Conservation (phyloP, 2,113 vertebrate genomes). For the Odontophorus gujanensis region DNA sequence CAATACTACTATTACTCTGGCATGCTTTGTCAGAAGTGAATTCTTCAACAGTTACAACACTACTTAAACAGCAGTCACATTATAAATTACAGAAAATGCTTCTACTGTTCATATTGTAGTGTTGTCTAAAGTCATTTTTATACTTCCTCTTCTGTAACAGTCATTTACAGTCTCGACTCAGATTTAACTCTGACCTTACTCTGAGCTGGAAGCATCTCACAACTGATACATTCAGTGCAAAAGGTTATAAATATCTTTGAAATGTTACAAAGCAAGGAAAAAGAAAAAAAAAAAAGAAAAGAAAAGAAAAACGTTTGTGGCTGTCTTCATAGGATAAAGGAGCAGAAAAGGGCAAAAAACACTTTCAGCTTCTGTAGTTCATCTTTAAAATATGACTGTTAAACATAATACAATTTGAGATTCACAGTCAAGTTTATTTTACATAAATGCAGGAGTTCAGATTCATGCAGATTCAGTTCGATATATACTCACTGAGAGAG, state of each 20-base stretch:
- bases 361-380: slow-evolving; percentile 12
- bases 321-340: slow-evolving; percentile 27
- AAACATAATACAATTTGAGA: neutral
- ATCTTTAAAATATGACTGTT: slow-evolving; percentile 6
- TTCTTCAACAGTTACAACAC: neutral
- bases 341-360: slow-evolving; percentile 24
- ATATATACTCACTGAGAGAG: neutral
- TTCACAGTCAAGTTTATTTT: slow-evolving; percentile 10
- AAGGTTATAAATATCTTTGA: slow-evolving; percentile 59
- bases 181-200: slow-evolving; percentile 51
- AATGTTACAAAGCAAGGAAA: slow-evolving; percentile 29
- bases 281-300: neutral
- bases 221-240: slow-evolving; percentile 24
- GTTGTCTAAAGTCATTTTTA: slow-evolving; percentile 22
- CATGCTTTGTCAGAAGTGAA: neutral
- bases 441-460: neutral
- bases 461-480: neutral
- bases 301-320: neutral
- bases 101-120: neutral
- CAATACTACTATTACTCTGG: neutral
- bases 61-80: slow-evolving; percentile 6
- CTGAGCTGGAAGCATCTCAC: slow-evolving; percentile 39
- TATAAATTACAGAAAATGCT: slow-evolving; percentile 17
- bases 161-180: slow-evolving; percentile 10
- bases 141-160: neutral